A percentile compares a stretch with the other conserved stretches of the same genome.
These are phyloP conservation scores for Drosophila multiciliata DNA, from an alignment of 2,888 invertebrate genomes.

Conservation along the genomic window DNA sequence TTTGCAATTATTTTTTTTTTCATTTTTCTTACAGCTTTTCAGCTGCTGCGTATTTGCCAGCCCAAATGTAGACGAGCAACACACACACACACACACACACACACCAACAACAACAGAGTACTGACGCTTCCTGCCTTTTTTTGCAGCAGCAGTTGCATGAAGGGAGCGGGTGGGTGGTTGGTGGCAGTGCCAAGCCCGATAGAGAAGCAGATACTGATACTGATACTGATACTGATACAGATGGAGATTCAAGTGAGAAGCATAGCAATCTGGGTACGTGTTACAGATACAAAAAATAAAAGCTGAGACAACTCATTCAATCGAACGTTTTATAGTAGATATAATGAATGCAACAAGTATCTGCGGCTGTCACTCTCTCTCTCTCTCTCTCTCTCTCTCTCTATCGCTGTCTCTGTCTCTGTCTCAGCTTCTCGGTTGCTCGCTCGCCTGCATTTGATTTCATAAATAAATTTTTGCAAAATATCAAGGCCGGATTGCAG, in stretches of 20 bases:
- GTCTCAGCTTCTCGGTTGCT: slow-evolving; percentile 40
- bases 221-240: slow-evolving; percentile 18
- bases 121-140: slow-evolving; percentile 62
- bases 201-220: slow-evolving; percentile 13
- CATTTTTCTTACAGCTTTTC: slow-evolving; percentile 18
- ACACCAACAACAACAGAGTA: slow-evolving; percentile 36
- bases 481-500: slow-evolving; percentile 77
- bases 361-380: slow-evolving; percentile 49
- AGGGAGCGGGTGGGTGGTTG: neutral
- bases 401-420: slow-evolving; percentile 5
- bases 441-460: slow-evolving; percentile 76
- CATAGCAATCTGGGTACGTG: slow-evolving; percentile 43
- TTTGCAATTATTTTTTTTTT: slow-evolving; percentile 40
- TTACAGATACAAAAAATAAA: slow-evolving; percentile 49
- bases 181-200: slow-evolving; percentile 25
- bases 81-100: neutral
- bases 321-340: slow-evolving; percentile 60
- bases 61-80: slow-evolving; percentile 20
- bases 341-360: slow-evolving; percentile 78
- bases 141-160: neutral
- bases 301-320: slow-evolving; percentile 62
- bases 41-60: slow-evolving; percentile 28
- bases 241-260: slow-evolving; percentile 30
- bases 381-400: neutral
- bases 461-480: slow-evolving; percentile 80